These are phyloP conservation scores for Pterobdella sp. DNA, from an alignment of 2,888 invertebrate species.

Conservation along the genomic window DNA sequence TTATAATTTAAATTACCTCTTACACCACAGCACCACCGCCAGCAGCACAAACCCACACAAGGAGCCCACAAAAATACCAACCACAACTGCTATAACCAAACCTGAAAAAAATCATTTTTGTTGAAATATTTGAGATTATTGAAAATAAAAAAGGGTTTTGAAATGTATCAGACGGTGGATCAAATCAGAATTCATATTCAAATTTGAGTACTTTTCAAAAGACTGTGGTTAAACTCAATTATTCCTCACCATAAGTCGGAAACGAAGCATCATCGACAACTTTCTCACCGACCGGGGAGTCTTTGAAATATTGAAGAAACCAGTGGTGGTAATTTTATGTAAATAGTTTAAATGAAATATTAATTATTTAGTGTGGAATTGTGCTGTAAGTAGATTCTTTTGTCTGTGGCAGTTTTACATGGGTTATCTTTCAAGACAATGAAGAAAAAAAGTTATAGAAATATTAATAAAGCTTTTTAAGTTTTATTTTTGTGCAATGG, in stretches of 20 bases:
- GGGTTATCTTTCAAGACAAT: too few relatives aligned
- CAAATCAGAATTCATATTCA: too few relatives aligned
- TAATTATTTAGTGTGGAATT: too few relatives aligned
- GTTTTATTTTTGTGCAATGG: too few relatives aligned
- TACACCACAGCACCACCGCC: slow-evolving; percentile 31
- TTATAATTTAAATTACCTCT: slow-evolving; percentile 18
- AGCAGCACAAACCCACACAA: slow-evolving; percentile 31
- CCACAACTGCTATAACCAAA: slow-evolving; percentile 30
- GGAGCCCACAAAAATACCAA: slow-evolving; percentile 31
- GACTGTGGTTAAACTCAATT: too few relatives aligned
- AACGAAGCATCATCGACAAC: slow-evolving; percentile 28
- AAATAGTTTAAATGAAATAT: neutral
- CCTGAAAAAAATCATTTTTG: slow-evolving; percentile 8
- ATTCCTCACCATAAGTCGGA: slow-evolving; percentile 27
- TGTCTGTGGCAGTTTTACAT: too few relatives aligned
- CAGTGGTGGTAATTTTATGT: neutral
- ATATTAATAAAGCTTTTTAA: too few relatives aligned
- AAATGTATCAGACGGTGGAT: neutral
- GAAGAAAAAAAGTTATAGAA: too few relatives aligned
- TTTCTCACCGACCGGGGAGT: slow-evolving; percentile 28
- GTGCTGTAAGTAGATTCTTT: too few relatives aligned
- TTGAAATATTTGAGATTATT: neutral
- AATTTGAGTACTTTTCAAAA: too few relatives aligned
- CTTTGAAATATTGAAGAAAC: slow-evolving; percentile 4
- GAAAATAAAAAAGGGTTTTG: neutral